Base-by-base conservation (phyloP, 2,113 vertebrate genomes). In the Halcyon malimbica region DNA sequence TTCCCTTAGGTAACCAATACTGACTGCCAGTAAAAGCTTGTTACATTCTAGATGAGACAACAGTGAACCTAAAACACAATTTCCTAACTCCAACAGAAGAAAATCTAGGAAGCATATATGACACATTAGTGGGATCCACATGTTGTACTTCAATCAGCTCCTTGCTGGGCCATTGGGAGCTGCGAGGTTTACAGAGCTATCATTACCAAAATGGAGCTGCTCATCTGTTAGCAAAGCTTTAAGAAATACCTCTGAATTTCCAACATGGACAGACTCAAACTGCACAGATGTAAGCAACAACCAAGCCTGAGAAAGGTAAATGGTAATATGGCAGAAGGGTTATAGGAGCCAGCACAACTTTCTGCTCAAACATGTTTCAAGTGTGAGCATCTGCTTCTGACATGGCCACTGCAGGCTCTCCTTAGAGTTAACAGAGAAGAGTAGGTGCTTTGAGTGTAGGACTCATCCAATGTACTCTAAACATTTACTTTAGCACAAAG, bases 351-450 rank as follows among this genome's bases (percentile, higher is more conserved):
- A 71, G 44, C 6, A 8, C 13, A 41, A 50, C 28, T 39, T 92
- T 65, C 73, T 71, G 42, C 39, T 83, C 6, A 20, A 51, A 91
- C 1, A 2, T 16, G 9, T 42, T 29, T 80, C 0, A 0, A 74
- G 35, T 9, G 18, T 26, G 20, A 23, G 16, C 25, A 87, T 26
- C 48, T 69, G 44, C 39, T 33, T 70, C 44, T 87, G 64, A 35
- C 37, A 18, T 0, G 1, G 56, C 9, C 25, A 29, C 41, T 63
- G 31, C 26, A 65, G 39, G 15, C 35, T 65, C 41, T 67, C 31
- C 51, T 79, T 26, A 42, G 10, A 39, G 24, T 21, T 44, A 62
- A 42, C 9, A 73, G 41, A 50, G 60, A 73, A 31, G 6, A 68
- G 70, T 0, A 37, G 5, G 18, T 44, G 29, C 16, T 74, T 91